Evolutionary conservation across 1,140 invertebrate genomes (phyloP).

Genomic region (Ceratina calcarata): DNA sequence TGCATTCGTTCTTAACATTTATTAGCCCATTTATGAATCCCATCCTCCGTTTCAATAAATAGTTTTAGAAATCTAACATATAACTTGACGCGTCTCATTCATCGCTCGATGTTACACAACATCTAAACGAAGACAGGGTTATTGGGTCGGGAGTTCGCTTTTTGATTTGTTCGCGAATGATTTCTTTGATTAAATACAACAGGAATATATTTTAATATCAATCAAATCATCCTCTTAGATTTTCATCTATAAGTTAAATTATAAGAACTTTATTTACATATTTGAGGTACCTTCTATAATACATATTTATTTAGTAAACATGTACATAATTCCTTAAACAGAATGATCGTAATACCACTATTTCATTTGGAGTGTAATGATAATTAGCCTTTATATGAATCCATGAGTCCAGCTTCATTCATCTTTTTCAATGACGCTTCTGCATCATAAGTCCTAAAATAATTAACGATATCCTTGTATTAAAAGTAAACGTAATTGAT

Average conservation of each 20-base stretch:
- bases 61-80: too few relatives aligned
- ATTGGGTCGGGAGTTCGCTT: too few relatives aligned
- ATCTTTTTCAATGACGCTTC: slow-evolving; percentile 77
- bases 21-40: not conserved
- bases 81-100: too few relatives aligned
- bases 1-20: slow-evolving; percentile 6
- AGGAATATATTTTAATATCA: too few relatives aligned
- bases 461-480: slow-evolving; percentile 47
- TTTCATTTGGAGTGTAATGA: slow-evolving; percentile 9
- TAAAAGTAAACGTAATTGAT: slow-evolving; percentile 10
- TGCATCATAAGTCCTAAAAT: slow-evolving; percentile 80
- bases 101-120: too few relatives aligned
- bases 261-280: slow-evolving; percentile 4
- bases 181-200: too few relatives aligned
- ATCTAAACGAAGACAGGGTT: too few relatives aligned
- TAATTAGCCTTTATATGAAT: slow-evolving; percentile 59
- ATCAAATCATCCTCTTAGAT: too few relatives aligned
- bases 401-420: slow-evolving; percentile 78
- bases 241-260: not conserved
- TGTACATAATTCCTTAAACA: slow-evolving; percentile 35
- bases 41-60: too few relatives aligned
- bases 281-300: slow-evolving; percentile 13
- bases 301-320: slow-evolving; percentile 43
- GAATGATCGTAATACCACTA: slow-evolving; percentile 19
- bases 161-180: too few relatives aligned